Evolutionary conservation across 2,888 invertebrate genomes (phyloP).

Genomic region (Folsomia candida): DNA sequence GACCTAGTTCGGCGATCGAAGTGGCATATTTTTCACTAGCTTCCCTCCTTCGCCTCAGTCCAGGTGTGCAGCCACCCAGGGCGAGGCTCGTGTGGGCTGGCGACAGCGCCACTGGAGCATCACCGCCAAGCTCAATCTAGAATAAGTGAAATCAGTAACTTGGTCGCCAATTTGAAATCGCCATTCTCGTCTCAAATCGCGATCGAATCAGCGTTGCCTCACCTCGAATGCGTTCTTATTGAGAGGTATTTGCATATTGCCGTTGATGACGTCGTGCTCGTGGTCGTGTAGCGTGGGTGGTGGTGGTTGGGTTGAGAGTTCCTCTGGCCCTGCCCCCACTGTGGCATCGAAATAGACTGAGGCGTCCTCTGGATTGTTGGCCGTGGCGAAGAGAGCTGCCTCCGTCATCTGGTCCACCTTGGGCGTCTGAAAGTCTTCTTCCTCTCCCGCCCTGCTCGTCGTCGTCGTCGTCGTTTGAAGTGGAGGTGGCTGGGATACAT

Average conservation of each 20-base stretch:
- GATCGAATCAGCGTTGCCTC: too few relatives aligned
- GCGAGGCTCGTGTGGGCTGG: conserved; percentile 36
- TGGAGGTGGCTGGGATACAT: conserved; percentile 42
- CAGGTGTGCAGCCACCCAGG: conserved; percentile 61
- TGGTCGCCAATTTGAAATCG: too few relatives aligned
- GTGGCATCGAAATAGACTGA: conserved; percentile 50
- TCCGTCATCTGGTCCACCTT: conserved; percentile 21
- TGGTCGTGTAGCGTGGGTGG: too few relatives aligned
- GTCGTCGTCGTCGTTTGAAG: conserved; percentile 41
- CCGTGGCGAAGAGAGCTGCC: conserved; percentile 6
- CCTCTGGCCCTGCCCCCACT: conserved; percentile 42
- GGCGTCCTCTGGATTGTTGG: conserved; percentile 44
- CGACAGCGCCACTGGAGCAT: conserved; percentile 10
- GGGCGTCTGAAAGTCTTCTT: conserved; percentile 21
- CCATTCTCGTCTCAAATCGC: too few relatives aligned
- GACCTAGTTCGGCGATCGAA: conserved; percentile 77
- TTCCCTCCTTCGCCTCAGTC: conserved; percentile 68
- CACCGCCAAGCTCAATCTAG: not conserved
- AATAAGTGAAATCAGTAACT: too few relatives aligned
- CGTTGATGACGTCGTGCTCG: conserved; percentile 25
- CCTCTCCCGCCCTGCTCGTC: conserved; percentile 17
- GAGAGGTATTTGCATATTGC: conserved; percentile 25
- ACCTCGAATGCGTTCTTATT: too few relatives aligned
- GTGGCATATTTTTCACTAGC: conserved; percentile 76
- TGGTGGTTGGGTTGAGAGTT: conserved; percentile 47